Conservation (phyloP, 2,797 vertebrate genomes). For the Philypnodon macrostomus region DNA sequence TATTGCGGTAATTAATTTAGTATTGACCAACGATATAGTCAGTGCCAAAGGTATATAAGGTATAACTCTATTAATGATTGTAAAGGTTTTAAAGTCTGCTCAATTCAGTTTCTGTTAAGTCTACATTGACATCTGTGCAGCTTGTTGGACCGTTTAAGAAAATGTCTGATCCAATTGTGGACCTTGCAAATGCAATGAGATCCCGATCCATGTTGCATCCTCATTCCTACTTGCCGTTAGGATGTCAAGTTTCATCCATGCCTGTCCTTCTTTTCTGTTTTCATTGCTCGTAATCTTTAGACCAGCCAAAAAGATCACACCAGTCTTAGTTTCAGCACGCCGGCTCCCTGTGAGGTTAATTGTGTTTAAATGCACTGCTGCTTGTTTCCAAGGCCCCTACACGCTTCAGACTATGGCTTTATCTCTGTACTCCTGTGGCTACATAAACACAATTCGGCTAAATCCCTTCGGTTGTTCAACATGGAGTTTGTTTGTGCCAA, state of each 20-base stretch:
- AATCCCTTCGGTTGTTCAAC: slow-evolving; percentile 33
- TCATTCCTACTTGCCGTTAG: slow-evolving; percentile 21
- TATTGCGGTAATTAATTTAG: too few relatives aligned
- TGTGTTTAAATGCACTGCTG: slow-evolving; percentile 43
- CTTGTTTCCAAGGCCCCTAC: slow-evolving; percentile 39
- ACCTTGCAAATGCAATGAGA: too few relatives aligned
- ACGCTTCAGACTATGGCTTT: slow-evolving; percentile 32
- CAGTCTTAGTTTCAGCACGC: slow-evolving; percentile 40
- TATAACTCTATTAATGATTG: too few relatives aligned
- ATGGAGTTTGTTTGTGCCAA: slow-evolving; percentile 22
- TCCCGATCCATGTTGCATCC: neutral
- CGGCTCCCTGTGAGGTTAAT: slow-evolving; percentile 53
- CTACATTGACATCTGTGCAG: too few relatives aligned
- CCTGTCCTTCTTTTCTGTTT: slow-evolving; percentile 37
- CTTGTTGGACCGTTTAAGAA: too few relatives aligned
- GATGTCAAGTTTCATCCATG: slow-evolving; percentile 22
- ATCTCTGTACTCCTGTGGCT: slow-evolving; percentile 26
- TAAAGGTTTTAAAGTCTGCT: too few relatives aligned
- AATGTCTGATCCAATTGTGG: too few relatives aligned
- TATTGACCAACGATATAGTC: too few relatives aligned
- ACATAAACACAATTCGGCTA: slow-evolving; percentile 9
- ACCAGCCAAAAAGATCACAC: slow-evolving; percentile 29
- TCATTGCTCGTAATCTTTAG: slow-evolving; percentile 40
- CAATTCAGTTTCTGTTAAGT: too few relatives aligned
- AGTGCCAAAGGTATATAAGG: too few relatives aligned